Percentiles rank a stretch among this genome's conserved stretches.
Conservation (phyloP, 2,113 vertebrate genomes). For the Cyanoderma ruficeps region DNA sequence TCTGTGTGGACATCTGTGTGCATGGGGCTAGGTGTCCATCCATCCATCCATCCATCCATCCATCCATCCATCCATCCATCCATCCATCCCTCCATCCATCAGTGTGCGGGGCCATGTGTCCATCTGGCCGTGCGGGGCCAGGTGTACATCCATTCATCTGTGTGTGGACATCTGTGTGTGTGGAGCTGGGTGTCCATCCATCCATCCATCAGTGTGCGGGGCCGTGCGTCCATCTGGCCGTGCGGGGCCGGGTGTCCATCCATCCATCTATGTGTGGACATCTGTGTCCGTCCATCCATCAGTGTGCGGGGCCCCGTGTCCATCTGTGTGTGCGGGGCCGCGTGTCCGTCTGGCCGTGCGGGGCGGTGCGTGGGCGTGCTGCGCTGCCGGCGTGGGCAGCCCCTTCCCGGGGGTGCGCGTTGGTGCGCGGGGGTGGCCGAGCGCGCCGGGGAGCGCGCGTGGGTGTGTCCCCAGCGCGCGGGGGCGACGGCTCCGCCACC, state of each 20-base stretch:
- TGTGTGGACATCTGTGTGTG: too few species aligned
- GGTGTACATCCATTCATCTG: not conserved
- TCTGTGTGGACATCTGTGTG: fast-evolving
- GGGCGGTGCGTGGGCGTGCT: not conserved
- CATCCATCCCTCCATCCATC: not conserved
- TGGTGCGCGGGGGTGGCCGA: not conserved
- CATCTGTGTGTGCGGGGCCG: not conserved
- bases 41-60: not conserved
- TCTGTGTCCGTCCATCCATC: not conserved
- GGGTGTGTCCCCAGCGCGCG: constrained; percentile 12
- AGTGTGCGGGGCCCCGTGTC: not conserved
- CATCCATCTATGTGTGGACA: too few species aligned
- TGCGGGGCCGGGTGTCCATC: not conserved
- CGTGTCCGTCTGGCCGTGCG: not conserved
- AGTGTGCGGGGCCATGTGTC: not conserved
- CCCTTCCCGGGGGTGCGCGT: not conserved
- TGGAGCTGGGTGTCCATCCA: not conserved
- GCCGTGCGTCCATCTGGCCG: not conserved
- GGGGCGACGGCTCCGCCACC: not conserved
- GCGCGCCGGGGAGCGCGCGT: not conserved
- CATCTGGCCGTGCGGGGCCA: not conserved
- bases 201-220: not conserved
- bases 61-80: too few species aligned
- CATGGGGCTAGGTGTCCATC: fast-evolving
- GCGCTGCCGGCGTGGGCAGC: not conserved